Percentiles rank a stretch among this genome's conserved stretches.
Conservation (phyloP, 2,797 vertebrate species). For the Amphiprion clarkii region DNA sequence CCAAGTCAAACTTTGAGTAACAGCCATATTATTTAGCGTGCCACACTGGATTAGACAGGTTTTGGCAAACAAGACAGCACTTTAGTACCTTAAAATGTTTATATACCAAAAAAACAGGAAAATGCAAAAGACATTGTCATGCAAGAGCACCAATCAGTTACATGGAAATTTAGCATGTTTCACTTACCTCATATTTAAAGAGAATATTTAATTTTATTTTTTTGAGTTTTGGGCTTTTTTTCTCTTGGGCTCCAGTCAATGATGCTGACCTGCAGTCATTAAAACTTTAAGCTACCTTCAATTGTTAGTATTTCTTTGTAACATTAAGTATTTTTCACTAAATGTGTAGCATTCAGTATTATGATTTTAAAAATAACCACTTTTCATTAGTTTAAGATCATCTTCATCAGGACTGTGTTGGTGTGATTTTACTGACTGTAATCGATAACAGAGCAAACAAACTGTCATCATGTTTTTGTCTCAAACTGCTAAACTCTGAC, state of each 20-base stretch:
- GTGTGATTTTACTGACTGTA: not conserved
- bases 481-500: not conserved
- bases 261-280: not conserved
- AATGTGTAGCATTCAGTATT: not conserved
- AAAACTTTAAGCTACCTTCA: not conserved
- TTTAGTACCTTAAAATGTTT: too few species aligned
- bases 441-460: not conserved
- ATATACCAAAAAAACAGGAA: too few species aligned
- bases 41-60: not conserved
- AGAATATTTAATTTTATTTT: too few species aligned
- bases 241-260: not conserved
- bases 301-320: not conserved
- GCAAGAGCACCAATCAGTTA: too few species aligned
- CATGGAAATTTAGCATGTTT: too few species aligned
- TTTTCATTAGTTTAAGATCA: not conserved
- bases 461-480: not conserved
- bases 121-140: too few species aligned
- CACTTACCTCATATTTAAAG: too few species aligned
- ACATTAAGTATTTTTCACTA: not conserved
- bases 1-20: not conserved
- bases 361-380: not conserved
- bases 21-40: not conserved
- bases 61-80: not conserved
- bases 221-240: too few species aligned
- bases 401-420: not conserved